phyloP scores from a whole-genome alignment of 2,113 vertebrate species.

The Phycodurus eques region DNA sequence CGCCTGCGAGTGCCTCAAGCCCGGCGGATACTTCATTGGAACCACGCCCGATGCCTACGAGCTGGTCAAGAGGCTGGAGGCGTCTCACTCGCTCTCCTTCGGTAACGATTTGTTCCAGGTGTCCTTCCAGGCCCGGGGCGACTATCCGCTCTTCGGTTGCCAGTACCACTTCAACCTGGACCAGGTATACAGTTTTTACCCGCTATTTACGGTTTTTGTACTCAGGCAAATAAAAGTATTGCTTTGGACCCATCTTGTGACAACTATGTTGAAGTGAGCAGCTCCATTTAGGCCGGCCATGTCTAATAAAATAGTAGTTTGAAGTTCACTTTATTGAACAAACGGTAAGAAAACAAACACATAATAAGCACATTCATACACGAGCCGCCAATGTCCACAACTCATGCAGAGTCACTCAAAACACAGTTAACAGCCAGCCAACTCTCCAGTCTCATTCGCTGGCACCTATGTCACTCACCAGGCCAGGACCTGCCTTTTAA shows the following conservation, averaged over 20 bases:
- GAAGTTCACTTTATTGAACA: too few species aligned
- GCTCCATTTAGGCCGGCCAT: too few species aligned
- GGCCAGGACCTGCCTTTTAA: too few species aligned
- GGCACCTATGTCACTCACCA: too few species aligned
- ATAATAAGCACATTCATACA: too few species aligned
- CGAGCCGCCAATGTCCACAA: too few species aligned
- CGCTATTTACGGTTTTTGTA: not conserved
- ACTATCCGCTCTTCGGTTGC: conserved; percentile 91
- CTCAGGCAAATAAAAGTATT: not conserved
- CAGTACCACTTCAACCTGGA: conserved; percentile 96
- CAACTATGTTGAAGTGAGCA: too few species aligned
- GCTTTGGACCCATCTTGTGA: not conserved
- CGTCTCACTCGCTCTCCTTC: conserved; percentile 85
- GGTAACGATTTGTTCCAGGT: conserved; percentile 92
- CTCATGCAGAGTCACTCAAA: too few species aligned
- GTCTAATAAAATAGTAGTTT: too few species aligned
- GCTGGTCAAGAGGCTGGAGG: conserved; percentile 89
- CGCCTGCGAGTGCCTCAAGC: conserved; percentile 87
- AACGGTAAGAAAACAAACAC: too few species aligned
- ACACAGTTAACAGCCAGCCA: too few species aligned
- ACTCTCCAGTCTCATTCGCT: too few species aligned
- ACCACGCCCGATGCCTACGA: conserved; percentile 95
- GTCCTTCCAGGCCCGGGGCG: conserved; percentile 86
- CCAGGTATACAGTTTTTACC: conserved; percentile 45
- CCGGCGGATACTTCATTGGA: conserved; percentile 96